These are phyloP conservation scores for Cordilura impudica DNA, from an alignment of 2,888 invertebrate species.

Conservation along the genomic window DNA sequence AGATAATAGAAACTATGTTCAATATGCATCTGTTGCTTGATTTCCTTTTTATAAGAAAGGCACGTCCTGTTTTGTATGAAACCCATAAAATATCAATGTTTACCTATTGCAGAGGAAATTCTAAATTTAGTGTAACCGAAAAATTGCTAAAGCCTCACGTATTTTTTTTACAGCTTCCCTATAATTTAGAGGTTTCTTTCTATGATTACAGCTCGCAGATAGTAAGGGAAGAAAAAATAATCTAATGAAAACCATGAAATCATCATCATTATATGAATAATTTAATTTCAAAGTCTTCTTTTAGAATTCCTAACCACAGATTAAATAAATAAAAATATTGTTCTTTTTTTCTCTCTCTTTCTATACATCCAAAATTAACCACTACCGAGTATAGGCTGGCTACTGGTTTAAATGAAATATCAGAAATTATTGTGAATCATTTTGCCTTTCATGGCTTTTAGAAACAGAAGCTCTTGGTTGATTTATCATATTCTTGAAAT, in stretches of 20 bases:
- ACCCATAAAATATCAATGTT: slow-evolving; percentile 6
- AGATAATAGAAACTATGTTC: too few relatives aligned
- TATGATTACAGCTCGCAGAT: neutral
- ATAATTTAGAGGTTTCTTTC: neutral
- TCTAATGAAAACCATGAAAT: neutral
- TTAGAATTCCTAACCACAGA: too few relatives aligned
- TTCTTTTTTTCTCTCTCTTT: too few relatives aligned
- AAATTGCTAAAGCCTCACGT: slow-evolving; percentile 19
- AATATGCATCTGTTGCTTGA: slow-evolving; percentile 7
- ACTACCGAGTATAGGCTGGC: neutral
- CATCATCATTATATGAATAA: neutral
- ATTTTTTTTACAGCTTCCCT: neutral
- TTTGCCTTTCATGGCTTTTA: neutral
- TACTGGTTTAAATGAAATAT: neutral
- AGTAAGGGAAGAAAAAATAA: neutral
- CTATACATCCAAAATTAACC: neutral
- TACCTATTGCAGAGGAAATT: neutral
- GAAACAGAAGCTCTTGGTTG: neutral
- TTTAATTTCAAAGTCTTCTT: neutral
- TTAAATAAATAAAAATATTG: too few relatives aligned
- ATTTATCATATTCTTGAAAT: neutral
- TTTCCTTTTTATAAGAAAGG: neutral
- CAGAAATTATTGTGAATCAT: neutral
- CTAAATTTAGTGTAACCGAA: neutral
- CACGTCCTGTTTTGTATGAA: slow-evolving; percentile 25